A percentile compares a stretch with the other conserved stretches of the same genome.
phyloP scores from a whole-genome alignment of 2,888 invertebrate genomes.

The Aphodius sticticus region DNA sequence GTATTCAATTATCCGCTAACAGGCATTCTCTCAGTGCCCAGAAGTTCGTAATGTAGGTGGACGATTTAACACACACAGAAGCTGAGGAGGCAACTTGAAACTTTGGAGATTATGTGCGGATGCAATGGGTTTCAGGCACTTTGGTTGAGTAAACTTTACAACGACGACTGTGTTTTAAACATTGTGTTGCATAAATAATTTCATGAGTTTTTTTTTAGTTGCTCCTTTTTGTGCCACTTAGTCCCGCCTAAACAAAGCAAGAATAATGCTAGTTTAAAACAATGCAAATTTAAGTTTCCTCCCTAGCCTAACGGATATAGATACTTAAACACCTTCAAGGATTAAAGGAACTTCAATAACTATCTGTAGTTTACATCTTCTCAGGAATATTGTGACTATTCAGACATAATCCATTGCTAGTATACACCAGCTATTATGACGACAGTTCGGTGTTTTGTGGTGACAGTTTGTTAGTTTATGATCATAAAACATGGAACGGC shows the following conservation, averaged over 20 bases:
- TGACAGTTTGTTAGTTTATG: too few relatives aligned
- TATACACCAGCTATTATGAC: too few relatives aligned
- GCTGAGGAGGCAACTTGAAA: constrained; percentile 19
- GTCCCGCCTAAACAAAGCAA: not conserved
- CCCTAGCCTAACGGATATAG: too few relatives aligned
- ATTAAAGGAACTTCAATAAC: too few relatives aligned
- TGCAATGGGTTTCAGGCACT: constrained; percentile 16
- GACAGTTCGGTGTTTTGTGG: too few relatives aligned
- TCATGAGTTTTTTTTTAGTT: constrained; percentile 10
- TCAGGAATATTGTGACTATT: too few relatives aligned
- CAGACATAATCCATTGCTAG: too few relatives aligned
- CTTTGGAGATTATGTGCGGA: constrained; percentile 28
- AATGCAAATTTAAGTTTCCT: not conserved
- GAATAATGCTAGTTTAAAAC: not conserved
- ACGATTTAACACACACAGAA: constrained; percentile 30
- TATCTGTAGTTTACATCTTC: too few relatives aligned
- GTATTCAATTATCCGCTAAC: constrained; percentile 38
- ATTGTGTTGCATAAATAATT: constrained; percentile 14
- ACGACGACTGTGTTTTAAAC: constrained; percentile 22
- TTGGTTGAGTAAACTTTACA: constrained; percentile 14
- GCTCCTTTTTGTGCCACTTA: not conserved
- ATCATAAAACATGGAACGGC: too few relatives aligned
- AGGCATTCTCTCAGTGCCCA: constrained; percentile 8
- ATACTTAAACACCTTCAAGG: too few relatives aligned
- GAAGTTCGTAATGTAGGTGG: constrained; percentile 31